These are phyloP conservation scores for Sakesphorus luctuosus DNA, from an alignment of 2,113 vertebrate species.

Conservation along the genomic window DNA sequence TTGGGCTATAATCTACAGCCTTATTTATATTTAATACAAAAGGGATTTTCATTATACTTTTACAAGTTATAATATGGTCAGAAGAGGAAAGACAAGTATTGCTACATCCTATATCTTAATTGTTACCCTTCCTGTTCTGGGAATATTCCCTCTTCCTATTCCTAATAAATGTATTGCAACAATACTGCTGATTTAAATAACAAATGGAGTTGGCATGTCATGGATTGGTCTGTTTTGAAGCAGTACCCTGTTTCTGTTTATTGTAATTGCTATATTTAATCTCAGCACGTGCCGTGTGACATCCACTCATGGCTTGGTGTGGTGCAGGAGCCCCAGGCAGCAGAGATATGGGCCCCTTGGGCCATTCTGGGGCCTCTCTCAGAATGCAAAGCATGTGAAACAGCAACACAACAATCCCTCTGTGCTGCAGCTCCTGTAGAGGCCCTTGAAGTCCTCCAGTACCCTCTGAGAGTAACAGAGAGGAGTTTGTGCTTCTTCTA, in stretches of 20 bases:
- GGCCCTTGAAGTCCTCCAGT: background rate
- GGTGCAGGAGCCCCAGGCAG: background rate
- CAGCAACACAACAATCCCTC: background rate
- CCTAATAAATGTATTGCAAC: background rate
- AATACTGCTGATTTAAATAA: background rate
- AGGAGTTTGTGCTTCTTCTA: rapidly evolving
- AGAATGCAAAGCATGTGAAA: background rate
- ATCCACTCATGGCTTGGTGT: background rate
- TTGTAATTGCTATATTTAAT: background rate
- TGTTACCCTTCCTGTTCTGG: background rate
- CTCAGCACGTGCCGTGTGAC: background rate
- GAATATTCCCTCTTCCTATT: background rate
- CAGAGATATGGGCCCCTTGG: background rate
- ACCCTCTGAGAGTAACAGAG: background rate
- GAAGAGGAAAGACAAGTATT: background rate
- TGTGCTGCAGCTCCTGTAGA: background rate
- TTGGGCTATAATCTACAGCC: background rate
- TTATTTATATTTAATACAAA: background rate
- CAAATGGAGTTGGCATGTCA: background rate
- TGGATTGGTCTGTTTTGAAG: background rate
- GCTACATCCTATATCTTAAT: background rate
- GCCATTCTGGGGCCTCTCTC: background rate
- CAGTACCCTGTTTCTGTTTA: background rate
- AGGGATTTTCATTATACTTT: background rate
- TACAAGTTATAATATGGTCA: background rate